Evolutionary conservation across 2,888 invertebrate species (phyloP).

Genomic region (Andrena bucephala): DNA sequence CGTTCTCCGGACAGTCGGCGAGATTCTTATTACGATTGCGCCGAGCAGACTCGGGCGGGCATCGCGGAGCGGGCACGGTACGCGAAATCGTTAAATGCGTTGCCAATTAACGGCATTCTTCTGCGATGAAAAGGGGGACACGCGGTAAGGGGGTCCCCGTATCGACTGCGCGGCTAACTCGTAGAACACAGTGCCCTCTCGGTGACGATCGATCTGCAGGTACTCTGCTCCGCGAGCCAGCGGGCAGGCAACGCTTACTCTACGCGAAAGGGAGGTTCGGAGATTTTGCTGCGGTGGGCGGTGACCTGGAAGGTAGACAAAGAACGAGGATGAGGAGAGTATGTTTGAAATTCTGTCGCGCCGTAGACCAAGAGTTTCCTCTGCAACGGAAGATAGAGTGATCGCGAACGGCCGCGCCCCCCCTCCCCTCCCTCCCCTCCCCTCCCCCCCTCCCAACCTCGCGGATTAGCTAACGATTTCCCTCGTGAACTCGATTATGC

Average conservation of each 20-base stretch:
- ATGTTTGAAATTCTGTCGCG: too few species aligned
- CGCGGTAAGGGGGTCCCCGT: not conserved
- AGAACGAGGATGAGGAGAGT: too few species aligned
- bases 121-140: conserved; percentile 34
- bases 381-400: not conserved
- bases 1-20: conserved; percentile 8
- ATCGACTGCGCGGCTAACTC: conserved; percentile 26
- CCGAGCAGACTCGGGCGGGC: not conserved
- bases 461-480: conserved; percentile 29
- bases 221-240: too few species aligned
- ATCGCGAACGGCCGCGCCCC: not conserved
- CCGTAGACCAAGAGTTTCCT: too few species aligned
- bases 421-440: too few species aligned
- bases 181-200: too few species aligned
- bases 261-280: not conserved
- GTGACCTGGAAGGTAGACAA: too few species aligned
- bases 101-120: conserved; percentile 48
- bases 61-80: conserved; percentile 35
- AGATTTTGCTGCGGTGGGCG: too few species aligned
- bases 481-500: not conserved
- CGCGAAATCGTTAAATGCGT: conserved; percentile 54
- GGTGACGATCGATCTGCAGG: too few species aligned
- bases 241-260: not conserved
- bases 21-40: conserved; percentile 54
- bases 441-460: too few species aligned